Evolutionary conservation across 2,113 vertebrate genomes (phyloP), one percentile per base, ranked within the genome.

Genomic region (Macrotus californicus): DNA sequence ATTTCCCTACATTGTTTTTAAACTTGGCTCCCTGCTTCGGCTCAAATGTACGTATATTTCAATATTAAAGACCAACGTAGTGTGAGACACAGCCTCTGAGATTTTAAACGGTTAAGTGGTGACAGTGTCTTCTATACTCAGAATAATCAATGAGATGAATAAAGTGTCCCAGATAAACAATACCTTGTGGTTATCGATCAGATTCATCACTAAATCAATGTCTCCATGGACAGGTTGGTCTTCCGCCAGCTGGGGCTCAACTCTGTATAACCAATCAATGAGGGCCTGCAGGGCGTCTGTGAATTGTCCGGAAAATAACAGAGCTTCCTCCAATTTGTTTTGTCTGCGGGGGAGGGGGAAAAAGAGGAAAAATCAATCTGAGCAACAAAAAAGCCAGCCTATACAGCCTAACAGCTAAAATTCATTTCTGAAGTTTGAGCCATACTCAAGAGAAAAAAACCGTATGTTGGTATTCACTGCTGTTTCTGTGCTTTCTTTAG

Each of bases 101-200:
- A 87, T 50, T 80, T 90, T 72, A 80, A 84, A 95, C 84, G 31
- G 46, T 39, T 95, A 87, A 73, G 16, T 52, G 34, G 34, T 66
- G 56, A 66, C 2, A 75, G 61, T 43, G 69, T 14, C n/a, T 15
- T 88, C 56, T 86, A 18, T 24, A 46, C 15, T 87, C 64, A 88
- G 43, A 95, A 75, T 10, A 87, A 41, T 6, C 41, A 92, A 70
- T 29, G 66, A 1, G 77, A 61, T 59, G 84, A 95, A 96, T 43
- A 43, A 67, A 90, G 67, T 41, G 59, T 43, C 48, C 77, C 43
- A n/a, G 77, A 56, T 36, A n/a, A 29, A 29, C 67, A 95, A 86
- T 99, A 99, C 99, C 99, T 99, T 99, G 98, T 99, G 99, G 98
- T 98, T 99, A 97, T 99, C 99, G 9, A 99, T 99, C 97, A 99